Base-by-base conservation (phyloP, 2,888 invertebrate genomes). In the Aromia moschata region DNA sequence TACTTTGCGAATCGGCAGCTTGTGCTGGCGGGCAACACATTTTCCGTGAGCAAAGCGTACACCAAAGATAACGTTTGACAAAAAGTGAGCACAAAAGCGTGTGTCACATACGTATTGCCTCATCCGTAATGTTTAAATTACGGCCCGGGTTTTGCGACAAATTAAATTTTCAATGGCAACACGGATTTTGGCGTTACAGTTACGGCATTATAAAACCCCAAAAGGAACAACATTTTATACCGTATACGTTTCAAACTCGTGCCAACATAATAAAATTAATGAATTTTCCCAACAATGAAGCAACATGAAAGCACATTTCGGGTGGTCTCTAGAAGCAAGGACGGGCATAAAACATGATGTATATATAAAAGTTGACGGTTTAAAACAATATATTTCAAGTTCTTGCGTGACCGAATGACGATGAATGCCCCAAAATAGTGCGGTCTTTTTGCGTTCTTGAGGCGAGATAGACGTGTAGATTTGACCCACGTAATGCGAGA, bases 261-360 rank as follows among this genome's bases (percentile, higher is more conserved):
- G 46, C 14, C 51, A 37, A 31, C 33, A 43, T 38, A 15, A 3
- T 36, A 38, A 54, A 44, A 54, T 54, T 54, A 54, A 54, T 54
- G 54, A 54, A 54, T 54, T 43, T 52, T 54, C 54, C 44, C 17
- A 18, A 54, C 54, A 44, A 54, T 54, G 41, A 43, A 43, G 52
- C 52, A 33, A 16, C 40, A 16, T 44, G 54, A 44, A 54, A 44
- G 44, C 54, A 54, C 44, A 54, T 54, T 41, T 18, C 16, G 54
- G 44, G 36, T n/a, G 44, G 40, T 54, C 43, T 44, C 44, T 54
- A 54, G 54, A 37, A 54, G 36, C 36, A 18, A 16, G 12, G 37
- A 16, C 17, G 31, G 31, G 37, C 20, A 54, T 45, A 45, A 45
- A 54, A 54, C 54, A 17, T 16, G 30, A 30, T 38, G 38, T 49